A percentile compares a stretch with the other conserved stretches of the same genome.
Conservation (phyloP, 2,113 vertebrate species). For the Oncorhynchus keta region DNA sequence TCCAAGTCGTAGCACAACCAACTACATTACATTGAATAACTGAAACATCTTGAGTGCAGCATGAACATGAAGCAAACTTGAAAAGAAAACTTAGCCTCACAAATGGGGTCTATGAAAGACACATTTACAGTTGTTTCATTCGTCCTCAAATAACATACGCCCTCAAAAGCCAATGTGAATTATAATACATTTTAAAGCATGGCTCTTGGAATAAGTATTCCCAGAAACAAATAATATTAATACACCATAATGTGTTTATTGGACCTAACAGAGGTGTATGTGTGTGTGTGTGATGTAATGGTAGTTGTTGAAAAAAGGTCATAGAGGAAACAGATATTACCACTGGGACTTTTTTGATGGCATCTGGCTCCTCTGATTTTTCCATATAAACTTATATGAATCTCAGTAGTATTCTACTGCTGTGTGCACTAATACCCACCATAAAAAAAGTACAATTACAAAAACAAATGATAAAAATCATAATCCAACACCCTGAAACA, state of each 20-base stretch:
- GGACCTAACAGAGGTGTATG: conserved; percentile 1
- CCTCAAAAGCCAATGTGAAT: too few relatives aligned
- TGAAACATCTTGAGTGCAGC: background rate
- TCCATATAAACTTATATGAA: conserved; percentile 59
- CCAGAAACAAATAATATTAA: conserved; percentile 23
- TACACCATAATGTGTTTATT: conserved; percentile 18
- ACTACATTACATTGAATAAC: background rate
- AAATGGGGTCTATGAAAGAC: too few relatives aligned
- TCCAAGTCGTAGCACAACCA: background rate
- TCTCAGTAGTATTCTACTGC: conserved; percentile 39
- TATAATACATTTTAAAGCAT: background rate
- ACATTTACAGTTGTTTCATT: too few relatives aligned
- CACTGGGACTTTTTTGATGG: conserved; percentile 48
- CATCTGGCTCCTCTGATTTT: conserved; percentile 44
- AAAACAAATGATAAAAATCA: conserved; percentile 27
- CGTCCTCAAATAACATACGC: too few relatives aligned
- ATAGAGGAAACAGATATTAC: conserved; percentile 37
- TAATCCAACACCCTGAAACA: background rate
- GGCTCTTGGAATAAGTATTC: conserved; percentile 22
- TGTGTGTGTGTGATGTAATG: conserved; percentile 43
- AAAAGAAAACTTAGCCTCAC: background rate
- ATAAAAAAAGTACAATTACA: conserved; percentile 28
- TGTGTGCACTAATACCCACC: conserved; percentile 24
- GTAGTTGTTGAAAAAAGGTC: conserved; percentile 1
- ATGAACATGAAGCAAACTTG: conserved; percentile 1